Base-by-base conservation (phyloP, 1,140 invertebrate genomes). In the Dinothrombium tinctorium region DNA sequence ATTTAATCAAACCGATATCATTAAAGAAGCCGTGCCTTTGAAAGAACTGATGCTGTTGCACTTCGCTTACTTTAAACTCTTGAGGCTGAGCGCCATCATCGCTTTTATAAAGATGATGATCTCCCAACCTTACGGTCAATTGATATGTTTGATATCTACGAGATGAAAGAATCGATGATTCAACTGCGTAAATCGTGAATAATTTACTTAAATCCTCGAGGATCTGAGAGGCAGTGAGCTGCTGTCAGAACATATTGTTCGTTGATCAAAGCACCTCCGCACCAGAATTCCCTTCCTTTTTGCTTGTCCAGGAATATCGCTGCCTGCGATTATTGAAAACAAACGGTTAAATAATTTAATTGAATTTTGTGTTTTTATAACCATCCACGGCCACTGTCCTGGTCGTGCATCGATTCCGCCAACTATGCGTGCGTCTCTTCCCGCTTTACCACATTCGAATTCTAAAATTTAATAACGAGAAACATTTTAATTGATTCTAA, bases 1-100 rank as follows among this genome's bases (percentile, higher is more conserved):
- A 55, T 28, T 75, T 72, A 14, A 83, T 58, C 3, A 84, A 62
- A 2, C 82, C 82, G 43, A 89, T 81, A 49, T 90, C 83, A 46
- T 89, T 89, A 24, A 47, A 87, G 58, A 52, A 52, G 24, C 50
- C 50, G 42, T 52, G 37, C 24, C 50, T 14, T 37, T 47, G 44
- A 31, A 52, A 52, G 2, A 49, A 33, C 4, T 45, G 43, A 44
- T 52, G 50, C 2, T 46, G 47, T 6, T 14, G 24, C n/a, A 52
- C 17, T 3, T 19, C 1, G 2, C 28, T 17, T 2, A 50, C 45
- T 7, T 25, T 14, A 35, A 49, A 42, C 37, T 55, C 47, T 46
- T 48, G 28, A 29, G 51, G 31, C 17, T 11, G 28, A 5, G 43
- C 38, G 7, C 28, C 29, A 8, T 47, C 47, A 17, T 46, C 40